phyloP scores from a whole-genome alignment of 2,113 vertebrate genomes.

The Campylomormyrus numenius region DNA sequence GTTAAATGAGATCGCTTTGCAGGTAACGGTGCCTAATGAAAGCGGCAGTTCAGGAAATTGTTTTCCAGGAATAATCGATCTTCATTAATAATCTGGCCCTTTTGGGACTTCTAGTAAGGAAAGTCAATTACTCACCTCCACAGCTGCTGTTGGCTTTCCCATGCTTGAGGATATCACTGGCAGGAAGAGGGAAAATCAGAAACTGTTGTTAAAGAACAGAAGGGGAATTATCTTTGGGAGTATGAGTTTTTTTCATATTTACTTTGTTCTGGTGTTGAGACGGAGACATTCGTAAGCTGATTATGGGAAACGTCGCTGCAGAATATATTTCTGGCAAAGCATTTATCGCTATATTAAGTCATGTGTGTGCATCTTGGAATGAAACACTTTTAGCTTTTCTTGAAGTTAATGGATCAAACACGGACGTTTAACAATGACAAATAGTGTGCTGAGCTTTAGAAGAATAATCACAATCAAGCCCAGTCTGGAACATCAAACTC shows the following conservation, averaged over 20 bases:
- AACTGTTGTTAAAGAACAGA: neutral
- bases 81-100: constrained; percentile 18
- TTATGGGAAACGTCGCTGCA: neutral
- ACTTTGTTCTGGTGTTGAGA: neutral
- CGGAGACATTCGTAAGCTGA: neutral
- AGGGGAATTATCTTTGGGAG: neutral
- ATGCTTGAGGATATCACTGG: neutral
- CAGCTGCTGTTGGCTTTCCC: neutral
- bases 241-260: neutral
- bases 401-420: neutral
- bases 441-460: neutral
- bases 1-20: neutral
- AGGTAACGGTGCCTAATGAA: constrained; percentile 15
- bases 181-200: neutral
- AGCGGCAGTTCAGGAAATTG: constrained; percentile 16
- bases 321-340: neutral
- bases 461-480: neutral
- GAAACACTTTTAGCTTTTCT: neutral
- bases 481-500: neutral
- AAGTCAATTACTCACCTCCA: constrained; percentile 4
- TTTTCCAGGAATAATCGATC: constrained; percentile 19
- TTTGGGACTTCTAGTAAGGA: neutral
- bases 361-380: neutral
- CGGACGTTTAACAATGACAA: neutral
- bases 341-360: neutral